Percentiles rank a stretch among this genome's conserved stretches.
Evolutionary conservation across 2,113 vertebrate genomes (phyloP).

Genomic region (Sciurus niger): DNA sequence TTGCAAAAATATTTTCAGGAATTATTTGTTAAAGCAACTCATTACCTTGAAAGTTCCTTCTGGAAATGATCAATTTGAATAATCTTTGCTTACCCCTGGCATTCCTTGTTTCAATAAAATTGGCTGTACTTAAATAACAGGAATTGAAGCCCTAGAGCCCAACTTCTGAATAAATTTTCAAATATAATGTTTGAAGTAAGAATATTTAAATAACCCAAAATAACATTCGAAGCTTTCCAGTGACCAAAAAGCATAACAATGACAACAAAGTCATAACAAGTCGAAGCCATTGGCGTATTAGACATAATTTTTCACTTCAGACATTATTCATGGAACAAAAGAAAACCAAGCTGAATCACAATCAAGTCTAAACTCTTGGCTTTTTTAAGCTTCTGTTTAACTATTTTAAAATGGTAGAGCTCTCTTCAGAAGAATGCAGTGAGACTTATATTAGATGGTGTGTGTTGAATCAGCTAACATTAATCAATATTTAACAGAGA

Average conservation of each 20-base stretch:
- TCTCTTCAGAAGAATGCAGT: neutral
- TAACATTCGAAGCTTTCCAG: neutral
- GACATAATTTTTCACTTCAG: neutral
- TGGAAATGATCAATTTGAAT: too few species aligned
- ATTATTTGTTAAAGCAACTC: too few species aligned
- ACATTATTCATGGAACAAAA: neutral
- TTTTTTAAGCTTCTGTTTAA: neutral
- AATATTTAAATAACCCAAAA: neutral
- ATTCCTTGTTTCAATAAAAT: too few species aligned
- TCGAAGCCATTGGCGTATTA: neutral
- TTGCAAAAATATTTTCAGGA: too few species aligned
- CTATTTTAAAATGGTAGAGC: neutral
- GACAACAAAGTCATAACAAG: neutral
- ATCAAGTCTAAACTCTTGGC: neutral
- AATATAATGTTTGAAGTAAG: neutral
- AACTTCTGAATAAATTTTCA: too few species aligned
- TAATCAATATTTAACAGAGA: neutral
- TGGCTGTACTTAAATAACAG: too few species aligned
- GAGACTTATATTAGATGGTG: neutral
- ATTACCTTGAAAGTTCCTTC: too few species aligned
- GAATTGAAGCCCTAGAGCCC: too few species aligned
- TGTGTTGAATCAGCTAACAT: neutral
- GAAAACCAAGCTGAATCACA: neutral
- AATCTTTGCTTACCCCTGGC: too few species aligned
- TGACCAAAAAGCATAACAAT: neutral